phyloP scores from a whole-genome alignment of 1,140 invertebrate genomes.

The Drosophila lowei region DNA sequence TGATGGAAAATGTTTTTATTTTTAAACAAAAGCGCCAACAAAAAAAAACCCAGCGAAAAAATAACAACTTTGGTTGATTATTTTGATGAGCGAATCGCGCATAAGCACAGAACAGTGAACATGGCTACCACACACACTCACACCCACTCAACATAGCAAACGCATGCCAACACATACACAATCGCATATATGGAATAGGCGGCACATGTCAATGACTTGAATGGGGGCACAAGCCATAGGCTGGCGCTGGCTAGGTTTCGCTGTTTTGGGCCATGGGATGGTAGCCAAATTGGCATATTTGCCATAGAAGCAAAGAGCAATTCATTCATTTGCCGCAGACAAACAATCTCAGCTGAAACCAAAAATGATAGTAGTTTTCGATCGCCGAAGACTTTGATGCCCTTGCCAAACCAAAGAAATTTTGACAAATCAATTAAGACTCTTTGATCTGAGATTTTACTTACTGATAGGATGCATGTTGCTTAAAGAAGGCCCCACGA shows the following conservation, averaged over 20 bases:
- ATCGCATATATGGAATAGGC: conserved; percentile 15
- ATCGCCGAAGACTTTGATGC: no score
- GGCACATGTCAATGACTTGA: conserved; percentile 71
- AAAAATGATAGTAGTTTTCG: conserved; percentile 4
- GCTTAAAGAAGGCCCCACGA: no score
- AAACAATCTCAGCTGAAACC: conserved; percentile 69
- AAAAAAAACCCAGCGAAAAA: conserved; percentile 27
- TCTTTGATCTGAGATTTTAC: no score
- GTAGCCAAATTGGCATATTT: conserved; percentile 74
- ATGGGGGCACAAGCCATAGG: conserved; percentile 30
- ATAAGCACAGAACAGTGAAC: conserved; percentile 68
- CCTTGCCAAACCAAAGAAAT: not conserved
- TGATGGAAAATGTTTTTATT: conserved; percentile 69
- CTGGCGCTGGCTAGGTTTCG: conserved; percentile 16
- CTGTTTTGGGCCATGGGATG: conserved; percentile 9
- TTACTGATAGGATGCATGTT: no score
- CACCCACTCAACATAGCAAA: conserved; percentile 16
- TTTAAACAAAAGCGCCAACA: conserved; percentile 38
- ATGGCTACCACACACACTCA: conserved; percentile 22
- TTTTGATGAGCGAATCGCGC: conserved; percentile 67
- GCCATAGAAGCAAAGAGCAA: conserved; percentile 73
- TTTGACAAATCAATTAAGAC: not conserved
- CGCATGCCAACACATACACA: conserved; percentile 23
- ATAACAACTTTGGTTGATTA: conserved; percentile 74
- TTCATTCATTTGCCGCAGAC: conserved; percentile 79